Percentiles rank a stretch among this genome's conserved stretches.
phyloP scores from a whole-genome alignment of 2,113 vertebrate species.

The Gobio gobio region DNA sequence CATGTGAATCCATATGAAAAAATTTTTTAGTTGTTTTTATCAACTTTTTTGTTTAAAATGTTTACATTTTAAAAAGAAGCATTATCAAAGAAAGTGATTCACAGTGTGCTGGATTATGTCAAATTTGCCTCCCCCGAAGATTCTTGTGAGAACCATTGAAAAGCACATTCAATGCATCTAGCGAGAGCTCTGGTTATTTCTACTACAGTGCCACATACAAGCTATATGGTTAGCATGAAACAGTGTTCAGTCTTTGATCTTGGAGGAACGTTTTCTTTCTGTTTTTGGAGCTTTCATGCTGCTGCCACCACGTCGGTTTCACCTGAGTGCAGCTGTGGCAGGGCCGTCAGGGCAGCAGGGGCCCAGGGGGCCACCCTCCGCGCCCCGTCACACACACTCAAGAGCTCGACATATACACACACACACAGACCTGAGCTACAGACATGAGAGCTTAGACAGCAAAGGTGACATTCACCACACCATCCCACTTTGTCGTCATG shows the following conservation, averaged over 20 bases:
- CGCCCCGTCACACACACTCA: slow-evolving; percentile 32
- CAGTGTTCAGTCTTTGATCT: slow-evolving; percentile 36
- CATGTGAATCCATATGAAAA: not conserved
- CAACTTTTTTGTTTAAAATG: not conserved
- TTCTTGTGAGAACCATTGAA: not conserved
- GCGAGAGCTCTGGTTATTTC: not conserved
- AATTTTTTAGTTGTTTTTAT: too few relatives aligned
- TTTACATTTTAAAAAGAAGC: too few relatives aligned
- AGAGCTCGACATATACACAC: slow-evolving; percentile 29
- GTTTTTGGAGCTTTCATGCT: slow-evolving; percentile 43
- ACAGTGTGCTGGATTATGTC: not conserved
- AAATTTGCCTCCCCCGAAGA: not conserved
- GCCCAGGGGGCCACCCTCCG: slow-evolving; percentile 47
- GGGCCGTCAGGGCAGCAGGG: slow-evolving; percentile 45
- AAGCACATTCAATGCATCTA: not conserved
- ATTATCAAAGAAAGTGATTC: not conserved
- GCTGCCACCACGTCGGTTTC: slow-evolving; percentile 50
- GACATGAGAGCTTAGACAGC: slow-evolving; percentile 40
- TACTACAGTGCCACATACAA: not conserved
- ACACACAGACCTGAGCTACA: slow-evolving; percentile 27
- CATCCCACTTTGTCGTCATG: slow-evolving; percentile 39
- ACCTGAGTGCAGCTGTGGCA: slow-evolving; percentile 56
- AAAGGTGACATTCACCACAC: slow-evolving; percentile 44
- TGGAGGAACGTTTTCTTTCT: slow-evolving; percentile 3
- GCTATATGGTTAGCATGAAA: slow-evolving; percentile 11